Base-by-base conservation (phyloP, 1,140 invertebrate species). In the Drosophila serrata region DNA sequence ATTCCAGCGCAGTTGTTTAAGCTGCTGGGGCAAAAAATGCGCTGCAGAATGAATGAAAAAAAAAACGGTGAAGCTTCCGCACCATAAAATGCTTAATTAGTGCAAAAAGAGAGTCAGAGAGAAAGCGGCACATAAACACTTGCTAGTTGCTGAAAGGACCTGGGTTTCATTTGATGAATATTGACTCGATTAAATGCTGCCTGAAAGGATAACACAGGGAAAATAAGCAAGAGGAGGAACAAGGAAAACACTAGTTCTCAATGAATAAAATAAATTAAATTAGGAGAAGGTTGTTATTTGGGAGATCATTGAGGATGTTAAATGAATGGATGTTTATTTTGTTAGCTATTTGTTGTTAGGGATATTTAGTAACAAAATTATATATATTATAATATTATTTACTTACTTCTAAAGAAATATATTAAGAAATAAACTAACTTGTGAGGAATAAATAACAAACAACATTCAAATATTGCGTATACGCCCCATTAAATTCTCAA, bases 61-160 rank as follows among this genome's bases (percentile, higher is more conserved):
- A 53, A 53, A 53, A 37, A 55, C 7, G 4, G 19, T 33, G 33
- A 24, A 55, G 19, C 51, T 55, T 55, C 51, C 75, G 81, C 80
- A 39, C 74, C 74, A 81, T 82, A 82, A 82, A 82, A 82, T 69
- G 79, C 80, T 82, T 82, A 82, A 82, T 82, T 82, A 79, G 69
- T 65, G 61, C 72, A 37, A 53, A 53, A 53, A 13, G n/a, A 51
- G 48, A 56, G 39, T n/a, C n/a, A n/a, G n/a, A n/a, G n/a, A n/a
- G n/a, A n/a, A n/a, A 15, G 17, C 40, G 57, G 35, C 40, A 48
- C 55, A 65, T 43, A 57, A 48, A 45, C 56, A 81, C 31, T 65
- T 35, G 55, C 35, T 64, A 64, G 55, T 64, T 42, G 43, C 46
- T n/a, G 17, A 9, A 37, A 37, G 45, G 29, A 55, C 58, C 17